Conservation (phyloP, 2,888 invertebrate genomes). For the Melanotus villosus region DNA sequence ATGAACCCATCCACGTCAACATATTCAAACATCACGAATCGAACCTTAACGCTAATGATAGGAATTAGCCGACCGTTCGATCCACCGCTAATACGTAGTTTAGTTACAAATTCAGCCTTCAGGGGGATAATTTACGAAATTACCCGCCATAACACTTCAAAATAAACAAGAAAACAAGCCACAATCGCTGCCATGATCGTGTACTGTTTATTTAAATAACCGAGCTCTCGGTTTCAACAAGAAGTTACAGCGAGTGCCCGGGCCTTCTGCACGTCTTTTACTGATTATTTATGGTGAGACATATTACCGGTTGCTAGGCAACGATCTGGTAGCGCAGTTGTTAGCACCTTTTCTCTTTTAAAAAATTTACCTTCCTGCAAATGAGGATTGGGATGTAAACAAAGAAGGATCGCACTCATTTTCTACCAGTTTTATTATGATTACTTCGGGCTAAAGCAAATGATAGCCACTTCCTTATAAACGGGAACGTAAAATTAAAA, state of each 20-base stretch:
- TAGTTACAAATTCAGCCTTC: conserved; percentile 76
- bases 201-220: conserved; percentile 69
- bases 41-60: conserved; percentile 70
- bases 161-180: conserved; percentile 69
- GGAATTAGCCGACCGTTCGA: conserved; percentile 73
- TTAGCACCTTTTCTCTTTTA: conserved; percentile 54
- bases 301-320: conserved; percentile 49
- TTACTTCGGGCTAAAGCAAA: conserved; percentile 21
- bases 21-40: conserved; percentile 71
- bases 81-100: conserved; percentile 77
- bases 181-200: conserved; percentile 66
- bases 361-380: conserved; percentile 29
- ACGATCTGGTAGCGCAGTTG: conserved; percentile 54
- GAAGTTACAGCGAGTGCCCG: conserved; percentile 48
- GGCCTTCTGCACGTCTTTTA: conserved; percentile 30
- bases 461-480: conserved; percentile 27
- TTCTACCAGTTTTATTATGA: conserved; percentile 29
- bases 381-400: conserved; percentile 2
- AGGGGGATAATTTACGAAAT: conserved; percentile 74
- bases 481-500: conserved; percentile 4
- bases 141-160: conserved; percentile 69
- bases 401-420: conserved; percentile 18
- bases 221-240: conserved; percentile 49
- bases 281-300: conserved; percentile 51
- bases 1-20: conserved; percentile 63